phyloP scores from a whole-genome alignment of 1,140 invertebrate genomes.

The Yoshiicerus persimilis region DNA sequence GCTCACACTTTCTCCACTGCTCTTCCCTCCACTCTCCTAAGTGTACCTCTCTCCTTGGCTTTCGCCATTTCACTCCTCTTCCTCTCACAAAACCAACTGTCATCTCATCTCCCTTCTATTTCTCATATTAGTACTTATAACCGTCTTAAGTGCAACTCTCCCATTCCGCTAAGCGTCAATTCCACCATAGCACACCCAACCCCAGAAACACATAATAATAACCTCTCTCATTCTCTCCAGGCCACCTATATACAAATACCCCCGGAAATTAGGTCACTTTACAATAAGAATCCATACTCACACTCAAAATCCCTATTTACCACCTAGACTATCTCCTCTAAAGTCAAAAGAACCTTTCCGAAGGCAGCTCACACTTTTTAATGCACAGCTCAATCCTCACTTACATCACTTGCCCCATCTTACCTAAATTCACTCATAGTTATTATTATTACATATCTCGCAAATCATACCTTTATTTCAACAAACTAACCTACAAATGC shows the following conservation, averaged over 20 bases:
- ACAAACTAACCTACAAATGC: too few relatives aligned
- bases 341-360: too few relatives aligned
- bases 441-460: too few relatives aligned
- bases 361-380: too few relatives aligned
- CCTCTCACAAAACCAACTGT: neutral
- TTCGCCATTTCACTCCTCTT: neutral
- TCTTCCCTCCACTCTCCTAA: neutral
- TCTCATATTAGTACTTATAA: too few relatives aligned
- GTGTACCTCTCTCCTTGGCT: neutral
- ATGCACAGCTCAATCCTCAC: too few relatives aligned
- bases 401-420: too few relatives aligned
- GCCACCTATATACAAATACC: neutral
- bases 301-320: neutral
- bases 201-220: neutral
- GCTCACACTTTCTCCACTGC: conserved; percentile 3
- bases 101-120: too few relatives aligned
- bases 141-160: neutral
- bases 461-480: too few relatives aligned
- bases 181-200: neutral
- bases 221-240: neutral
- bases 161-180: neutral
- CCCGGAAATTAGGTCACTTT: neutral
- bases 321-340: neutral
- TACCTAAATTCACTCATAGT: too few relatives aligned
- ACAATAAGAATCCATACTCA: neutral